Conservation (phyloP, 92 coral and sea anemone species). For the Phenganax subtilis region DNA sequence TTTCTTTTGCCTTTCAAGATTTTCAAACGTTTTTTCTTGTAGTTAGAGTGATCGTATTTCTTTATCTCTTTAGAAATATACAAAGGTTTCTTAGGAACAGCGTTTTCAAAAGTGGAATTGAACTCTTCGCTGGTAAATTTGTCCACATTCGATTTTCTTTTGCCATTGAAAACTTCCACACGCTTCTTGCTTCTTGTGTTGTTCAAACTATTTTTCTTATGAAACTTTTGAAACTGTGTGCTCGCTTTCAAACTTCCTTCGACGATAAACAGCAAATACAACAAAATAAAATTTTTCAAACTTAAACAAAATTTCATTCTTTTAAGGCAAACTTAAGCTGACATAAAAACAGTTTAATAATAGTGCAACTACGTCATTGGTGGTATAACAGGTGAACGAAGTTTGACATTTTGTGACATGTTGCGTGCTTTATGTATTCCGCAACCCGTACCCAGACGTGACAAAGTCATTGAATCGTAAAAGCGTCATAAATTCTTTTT, state of each 20-base stretch:
- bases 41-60: background rate
- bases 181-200: too few species aligned
- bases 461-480: background rate
- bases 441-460: background rate
- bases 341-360: background rate
- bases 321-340: background rate
- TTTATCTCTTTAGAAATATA: background rate
- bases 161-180: background rate
- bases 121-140: background rate
- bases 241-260: background rate
- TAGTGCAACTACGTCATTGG: too few species aligned
- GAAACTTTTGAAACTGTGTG: background rate
- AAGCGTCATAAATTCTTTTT: background rate
- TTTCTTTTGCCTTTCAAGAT: slow-evolving; percentile 9
- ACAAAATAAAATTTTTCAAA: background rate
- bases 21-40: background rate
- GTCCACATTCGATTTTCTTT: background rate
- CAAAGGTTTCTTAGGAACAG: too few species aligned
- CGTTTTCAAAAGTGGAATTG: too few species aligned
- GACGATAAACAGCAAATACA: background rate
- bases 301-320: background rate
- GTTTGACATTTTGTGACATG: background rate
- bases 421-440: background rate
- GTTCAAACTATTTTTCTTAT: background rate
- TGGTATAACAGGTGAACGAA: background rate